Evolutionary conservation across 1,140 invertebrate genomes (phyloP).

Genomic region (Drosophila murphyi): DNA sequence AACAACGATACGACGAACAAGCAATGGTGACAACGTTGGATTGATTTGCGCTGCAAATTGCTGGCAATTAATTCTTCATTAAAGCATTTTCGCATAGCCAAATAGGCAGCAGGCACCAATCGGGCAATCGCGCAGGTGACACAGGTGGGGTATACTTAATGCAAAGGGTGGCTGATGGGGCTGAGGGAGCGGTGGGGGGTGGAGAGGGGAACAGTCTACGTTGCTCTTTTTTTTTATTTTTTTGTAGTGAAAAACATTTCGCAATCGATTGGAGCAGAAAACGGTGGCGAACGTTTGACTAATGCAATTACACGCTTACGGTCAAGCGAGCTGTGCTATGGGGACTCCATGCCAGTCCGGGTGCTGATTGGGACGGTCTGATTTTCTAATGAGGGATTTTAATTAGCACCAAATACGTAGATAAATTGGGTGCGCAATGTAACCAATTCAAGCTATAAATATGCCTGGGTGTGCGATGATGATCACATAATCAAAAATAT

Average conservation of each 20-base stretch:
- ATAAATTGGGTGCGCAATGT: slow-evolving; percentile 19
- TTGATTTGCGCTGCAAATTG: slow-evolving; percentile 83
- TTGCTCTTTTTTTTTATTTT: neutral
- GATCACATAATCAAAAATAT: too few relatives aligned
- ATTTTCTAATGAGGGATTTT: slow-evolving; percentile 82
- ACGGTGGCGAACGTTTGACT: slow-evolving; percentile 49
- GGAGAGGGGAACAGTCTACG: neutral
- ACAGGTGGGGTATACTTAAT: neutral
- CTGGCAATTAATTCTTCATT: slow-evolving; percentile 83
- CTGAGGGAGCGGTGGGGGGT: neutral
- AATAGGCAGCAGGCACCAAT: slow-evolving; percentile 45
- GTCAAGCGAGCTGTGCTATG: slow-evolving; percentile 66
- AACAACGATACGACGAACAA: slow-evolving; percentile 47
- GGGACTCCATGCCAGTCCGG: slow-evolving; percentile 30
- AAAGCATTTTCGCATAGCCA: slow-evolving; percentile 82
- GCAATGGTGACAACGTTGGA: slow-evolving; percentile 72
- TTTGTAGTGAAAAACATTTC: slow-evolving; percentile 70
- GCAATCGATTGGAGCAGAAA: slow-evolving; percentile 53
- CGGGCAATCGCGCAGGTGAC: neutral
- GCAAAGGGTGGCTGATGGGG: too few relatives aligned
- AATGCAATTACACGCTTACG: slow-evolving; percentile 83
- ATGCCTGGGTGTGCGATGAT: neutral
- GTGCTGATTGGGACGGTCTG: slow-evolving; percentile 48
- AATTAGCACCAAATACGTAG: slow-evolving; percentile 78
- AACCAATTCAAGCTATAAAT: slow-evolving; percentile 3